These are phyloP conservation scores for Zalophus californianus DNA, from an alignment of 2,797 vertebrate species.

Conservation along the genomic window DNA sequence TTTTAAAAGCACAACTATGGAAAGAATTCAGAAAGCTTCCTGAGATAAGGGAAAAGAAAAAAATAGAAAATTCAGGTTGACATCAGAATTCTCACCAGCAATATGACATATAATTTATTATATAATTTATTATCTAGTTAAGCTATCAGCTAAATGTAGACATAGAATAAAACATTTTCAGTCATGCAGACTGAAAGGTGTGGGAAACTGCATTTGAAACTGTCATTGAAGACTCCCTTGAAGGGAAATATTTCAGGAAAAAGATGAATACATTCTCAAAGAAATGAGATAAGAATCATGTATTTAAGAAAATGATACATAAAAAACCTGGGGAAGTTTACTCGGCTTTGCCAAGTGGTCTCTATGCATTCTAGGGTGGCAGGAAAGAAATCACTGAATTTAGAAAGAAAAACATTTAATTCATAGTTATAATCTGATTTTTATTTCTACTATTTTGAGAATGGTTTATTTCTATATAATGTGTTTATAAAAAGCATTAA, in stretches of 20 bases:
- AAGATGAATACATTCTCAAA: not conserved
- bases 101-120: not conserved
- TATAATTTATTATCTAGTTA: not conserved
- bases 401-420: not conserved
- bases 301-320: not conserved
- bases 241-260: not conserved
- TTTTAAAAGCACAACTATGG: not conserved
- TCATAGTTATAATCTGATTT: not conserved
- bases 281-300: not conserved
- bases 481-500: not conserved
- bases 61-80: not conserved
- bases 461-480: not conserved
- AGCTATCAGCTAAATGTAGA: not conserved
- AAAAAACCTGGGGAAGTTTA: not conserved
- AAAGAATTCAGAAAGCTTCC: not conserved
- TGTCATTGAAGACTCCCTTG: not conserved
- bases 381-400: not conserved
- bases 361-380: not conserved
- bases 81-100: not conserved
- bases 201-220: not conserved
- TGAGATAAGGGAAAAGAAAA: not conserved
- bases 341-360: not conserved
- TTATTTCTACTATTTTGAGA: not conserved
- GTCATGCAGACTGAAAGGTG: not conserved
- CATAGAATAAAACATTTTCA: not conserved